Conservation (phyloP, 2,113 vertebrate species). For the Cebus imitator region DNA sequence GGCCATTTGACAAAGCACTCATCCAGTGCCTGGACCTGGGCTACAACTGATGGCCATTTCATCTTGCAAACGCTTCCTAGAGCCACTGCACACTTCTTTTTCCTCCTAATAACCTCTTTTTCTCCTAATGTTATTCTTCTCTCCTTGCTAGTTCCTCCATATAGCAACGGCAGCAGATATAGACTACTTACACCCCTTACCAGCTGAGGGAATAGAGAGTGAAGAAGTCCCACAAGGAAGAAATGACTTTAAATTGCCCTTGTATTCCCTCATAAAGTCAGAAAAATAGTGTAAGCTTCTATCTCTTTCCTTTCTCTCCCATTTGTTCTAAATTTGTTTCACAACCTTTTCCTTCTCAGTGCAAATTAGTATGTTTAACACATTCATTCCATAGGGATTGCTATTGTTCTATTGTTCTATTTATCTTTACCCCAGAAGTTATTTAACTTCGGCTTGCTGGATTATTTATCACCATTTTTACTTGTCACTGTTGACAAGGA, state of each 20-base stretch:
- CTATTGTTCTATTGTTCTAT: constrained; percentile 50
- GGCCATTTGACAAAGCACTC: neutral
- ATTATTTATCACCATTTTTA: constrained; percentile 76
- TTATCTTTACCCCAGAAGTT: constrained; percentile 62
- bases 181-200: too few relatives aligned
- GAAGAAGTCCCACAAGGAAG: neutral
- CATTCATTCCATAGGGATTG: neutral
- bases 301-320: neutral
- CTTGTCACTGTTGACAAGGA: constrained; percentile 74
- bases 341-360: constrained; percentile 11
- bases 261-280: neutral
- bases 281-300: neutral
- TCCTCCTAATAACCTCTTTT: neutral
- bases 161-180: neutral
- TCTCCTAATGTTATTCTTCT: neutral
- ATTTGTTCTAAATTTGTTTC: constrained; percentile 21
- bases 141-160: neutral
- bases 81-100: neutral
- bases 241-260: neutral
- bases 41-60: neutral
- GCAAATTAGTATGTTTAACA: constrained; percentile 67
- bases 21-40: fast-evolving
- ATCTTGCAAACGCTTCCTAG: neutral
- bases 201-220: neutral
- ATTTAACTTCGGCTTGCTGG: constrained; percentile 52